Evolutionary conservation across 2,797 vertebrate genomes (phyloP).

Genomic region (Argya squamiceps): DNA sequence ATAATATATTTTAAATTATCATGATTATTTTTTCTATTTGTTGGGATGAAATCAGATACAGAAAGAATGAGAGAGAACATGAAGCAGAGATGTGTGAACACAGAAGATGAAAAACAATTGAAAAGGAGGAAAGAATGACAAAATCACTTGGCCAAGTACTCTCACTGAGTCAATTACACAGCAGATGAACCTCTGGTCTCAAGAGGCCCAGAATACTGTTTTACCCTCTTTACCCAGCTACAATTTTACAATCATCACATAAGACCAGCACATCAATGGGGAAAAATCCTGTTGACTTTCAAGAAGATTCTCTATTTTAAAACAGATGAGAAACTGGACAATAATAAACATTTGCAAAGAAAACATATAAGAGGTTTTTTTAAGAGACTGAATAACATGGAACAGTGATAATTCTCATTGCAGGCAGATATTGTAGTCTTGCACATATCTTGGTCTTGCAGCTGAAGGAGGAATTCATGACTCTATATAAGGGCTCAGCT

Average conservation of each 20-base stretch:
- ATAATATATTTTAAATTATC: not conserved
- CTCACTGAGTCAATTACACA: not conserved
- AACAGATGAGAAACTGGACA: not conserved
- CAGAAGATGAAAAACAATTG: not conserved
- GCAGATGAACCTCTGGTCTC: not conserved
- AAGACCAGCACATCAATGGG: fast-evolving
- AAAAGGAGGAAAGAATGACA: not conserved
- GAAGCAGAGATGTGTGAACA: not conserved
- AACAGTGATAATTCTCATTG: not conserved
- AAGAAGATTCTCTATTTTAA: not conserved
- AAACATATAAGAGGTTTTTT: fast-evolving
- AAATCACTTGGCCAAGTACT: not conserved
- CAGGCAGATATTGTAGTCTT: not conserved
- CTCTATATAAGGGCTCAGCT: not conserved
- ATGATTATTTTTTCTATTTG: not conserved
- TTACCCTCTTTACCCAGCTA: not conserved
- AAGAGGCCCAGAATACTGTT: not conserved
- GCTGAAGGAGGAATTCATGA: not conserved
- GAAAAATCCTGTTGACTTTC: not conserved
- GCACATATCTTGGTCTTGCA: not conserved
- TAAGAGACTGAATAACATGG: not conserved
- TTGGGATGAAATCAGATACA: not conserved
- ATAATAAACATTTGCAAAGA: not conserved
- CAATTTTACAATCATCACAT: not conserved
- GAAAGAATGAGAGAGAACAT: not conserved